Percentiles rank a stretch among this genome's conserved stretches.
phyloP scores from a whole-genome alignment of 2,888 invertebrate genomes.

The Linnaemya vulpina region DNA sequence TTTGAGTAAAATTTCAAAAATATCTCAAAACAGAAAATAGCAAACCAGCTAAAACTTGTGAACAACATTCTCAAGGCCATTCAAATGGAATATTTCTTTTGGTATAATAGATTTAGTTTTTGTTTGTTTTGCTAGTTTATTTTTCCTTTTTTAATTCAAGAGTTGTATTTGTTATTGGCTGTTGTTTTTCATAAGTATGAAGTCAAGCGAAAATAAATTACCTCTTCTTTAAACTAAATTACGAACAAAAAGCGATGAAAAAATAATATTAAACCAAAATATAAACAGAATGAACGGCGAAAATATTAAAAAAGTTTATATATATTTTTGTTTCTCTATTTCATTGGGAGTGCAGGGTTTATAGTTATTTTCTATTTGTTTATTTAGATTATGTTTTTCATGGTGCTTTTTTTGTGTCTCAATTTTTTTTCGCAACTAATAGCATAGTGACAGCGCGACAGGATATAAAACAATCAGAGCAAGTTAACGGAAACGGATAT shows the following conservation, averaged over 20 bases:
- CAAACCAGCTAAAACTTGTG: conserved; percentile 38
- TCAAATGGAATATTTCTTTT: conserved; percentile 10
- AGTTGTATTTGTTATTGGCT: conserved; percentile 24
- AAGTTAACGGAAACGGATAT: conserved; percentile 81
- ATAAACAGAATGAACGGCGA: background rate
- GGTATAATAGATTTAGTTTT: background rate
- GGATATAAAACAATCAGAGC: conserved; percentile 82
- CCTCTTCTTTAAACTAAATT: conserved; percentile 41
- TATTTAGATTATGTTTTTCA: conserved; percentile 36
- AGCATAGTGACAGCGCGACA: conserved; percentile 76
- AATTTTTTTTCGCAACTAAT: conserved; percentile 11
- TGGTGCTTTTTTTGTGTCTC: background rate
- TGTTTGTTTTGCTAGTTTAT: background rate
- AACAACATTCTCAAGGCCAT: conserved; percentile 60
- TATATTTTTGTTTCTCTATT: conserved; percentile 10
- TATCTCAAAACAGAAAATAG: background rate
- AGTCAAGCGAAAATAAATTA: conserved; percentile 43
- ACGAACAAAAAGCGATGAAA: conserved; percentile 3
- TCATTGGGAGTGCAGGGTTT: conserved; percentile 43
- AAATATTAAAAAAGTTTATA: conserved; percentile 23
- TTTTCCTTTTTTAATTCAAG: background rate
- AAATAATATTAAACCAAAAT: conserved; percentile 28
- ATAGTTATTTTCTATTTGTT: conserved; percentile 42
- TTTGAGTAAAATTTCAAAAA: conserved; percentile 11
- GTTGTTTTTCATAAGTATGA: background rate